Evolutionary conservation across 2,888 invertebrate genomes (phyloP), one percentile per base, ranked within the genome.

Genomic region (Catocala sponsa): DNA sequence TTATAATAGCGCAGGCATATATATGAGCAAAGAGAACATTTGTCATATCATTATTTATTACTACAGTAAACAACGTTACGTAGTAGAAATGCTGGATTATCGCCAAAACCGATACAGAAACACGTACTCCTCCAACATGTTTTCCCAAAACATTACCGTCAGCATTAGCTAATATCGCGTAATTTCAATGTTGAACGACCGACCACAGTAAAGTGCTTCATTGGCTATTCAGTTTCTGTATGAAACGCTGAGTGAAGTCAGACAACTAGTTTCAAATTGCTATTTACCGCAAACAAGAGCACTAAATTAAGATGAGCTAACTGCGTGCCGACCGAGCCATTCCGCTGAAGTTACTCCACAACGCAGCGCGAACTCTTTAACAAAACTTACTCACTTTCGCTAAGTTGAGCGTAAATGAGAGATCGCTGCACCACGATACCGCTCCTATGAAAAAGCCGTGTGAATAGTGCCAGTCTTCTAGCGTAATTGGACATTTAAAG

Each of bases 271-370:
- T 87, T 84, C 84, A 90, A 92, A 91, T 91, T 88, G 87, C 86
- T 91, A 89, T 90, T 91, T 91, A 89, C 89, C 88, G 75, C 88
- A 89, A 90, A 91, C 91, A 91, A 90, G 91, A 88, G 82, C 83
- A 83, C 85, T 88, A 89, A 91, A 92, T 91, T 90, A 90, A 90
- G 88, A 90, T 87, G 87, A 86, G 86, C 82, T 82, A 83, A 86
- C 84, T 86, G 85, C 83, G 82, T 84, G 76, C 81, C 75, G 57
- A 74, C 69, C 74, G 71, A 70, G 65, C 70, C 68, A 70, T 78
- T 70, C 69, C 68, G 63, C 64, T 59, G 55, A 83, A 82, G 65
- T 80, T 79, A 65, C 60, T 69, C 68, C 51, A 60, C 61, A 76
- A 80, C 80, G 78, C 75, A 70, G 72, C 57, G 53, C 54, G 54